Percentiles rank a stretch among this genome's conserved stretches.
phyloP scores from a whole-genome alignment of 1,140 invertebrate species.

The Doryteuthis pealeii region DNA sequence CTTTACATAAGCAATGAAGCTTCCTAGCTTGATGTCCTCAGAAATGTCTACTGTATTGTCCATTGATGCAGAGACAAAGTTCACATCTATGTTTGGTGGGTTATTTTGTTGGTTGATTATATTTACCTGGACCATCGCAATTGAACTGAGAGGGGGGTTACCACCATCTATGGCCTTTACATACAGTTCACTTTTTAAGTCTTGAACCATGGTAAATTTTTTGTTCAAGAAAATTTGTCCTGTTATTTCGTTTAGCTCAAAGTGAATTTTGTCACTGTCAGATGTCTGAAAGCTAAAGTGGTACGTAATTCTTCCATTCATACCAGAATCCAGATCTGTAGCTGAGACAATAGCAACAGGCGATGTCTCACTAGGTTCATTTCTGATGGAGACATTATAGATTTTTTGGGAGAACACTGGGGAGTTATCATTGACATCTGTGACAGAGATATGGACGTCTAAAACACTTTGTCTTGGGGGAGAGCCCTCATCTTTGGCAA shows the following conservation, averaged over 20 bases:
- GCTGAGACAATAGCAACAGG: constrained; percentile 34
- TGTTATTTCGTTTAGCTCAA: constrained; percentile 71
- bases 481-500: constrained; percentile 75
- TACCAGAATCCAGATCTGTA: constrained; percentile 40
- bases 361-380: constrained; percentile 26
- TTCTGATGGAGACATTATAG: constrained; percentile 33
- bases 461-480: constrained; percentile 77
- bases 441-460: constrained; percentile 54
- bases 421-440: constrained; percentile 59
- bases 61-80: constrained; percentile 59
- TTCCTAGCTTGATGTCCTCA: constrained; percentile 36
- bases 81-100: constrained; percentile 37
- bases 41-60: constrained; percentile 63
- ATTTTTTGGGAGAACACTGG: constrained; percentile 70
- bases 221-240: constrained; percentile 29
- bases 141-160: constrained; percentile 28
- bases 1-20: constrained; percentile 39
- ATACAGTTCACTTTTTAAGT: constrained; percentile 27
- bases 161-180: constrained; percentile 38
- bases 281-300: constrained; percentile 77
- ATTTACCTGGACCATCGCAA: constrained; percentile 28
- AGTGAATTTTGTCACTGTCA: constrained; percentile 82
- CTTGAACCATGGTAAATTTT: constrained; percentile 27
- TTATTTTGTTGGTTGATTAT: constrained; percentile 37
- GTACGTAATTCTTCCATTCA: constrained; percentile 64